A percentile compares a stretch with the other conserved stretches of the same genome.
These are phyloP conservation scores for Luidia sarsii DNA, from an alignment of 53 echinoderm and acorn worm genomes.

Conservation along the genomic window DNA sequence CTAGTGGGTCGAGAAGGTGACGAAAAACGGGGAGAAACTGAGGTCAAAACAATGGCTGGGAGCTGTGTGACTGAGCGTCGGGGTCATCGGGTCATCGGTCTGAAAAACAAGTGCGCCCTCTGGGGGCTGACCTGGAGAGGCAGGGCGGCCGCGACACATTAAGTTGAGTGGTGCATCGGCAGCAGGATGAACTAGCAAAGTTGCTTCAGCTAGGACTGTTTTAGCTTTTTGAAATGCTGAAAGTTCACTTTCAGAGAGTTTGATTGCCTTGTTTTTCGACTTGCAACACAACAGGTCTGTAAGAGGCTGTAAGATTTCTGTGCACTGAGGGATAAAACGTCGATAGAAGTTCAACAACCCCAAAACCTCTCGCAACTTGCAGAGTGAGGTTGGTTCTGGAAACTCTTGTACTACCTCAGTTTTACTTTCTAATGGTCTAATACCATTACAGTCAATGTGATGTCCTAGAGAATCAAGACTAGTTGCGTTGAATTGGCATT, in stretches of 20 bases:
- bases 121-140: no score
- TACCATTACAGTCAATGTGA: constrained; percentile 3
- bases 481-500: constrained; percentile 32
- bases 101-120: no score
- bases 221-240: constrained; percentile 21
- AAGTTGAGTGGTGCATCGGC: neutral
- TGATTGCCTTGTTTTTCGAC: constrained; percentile 3
- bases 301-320: constrained; percentile 22
- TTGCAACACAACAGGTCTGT: constrained; percentile 28
- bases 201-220: constrained; percentile 5
- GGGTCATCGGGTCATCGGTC: no score
- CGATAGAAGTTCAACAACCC: constrained; percentile 56
- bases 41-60: no score
- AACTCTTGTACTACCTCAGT: constrained; percentile 27
- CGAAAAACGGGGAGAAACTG: no score
- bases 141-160: no score
- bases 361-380: constrained; percentile 35
- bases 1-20: no score
- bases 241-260: neutral
- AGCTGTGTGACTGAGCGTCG: no score
- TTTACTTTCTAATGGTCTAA: constrained; percentile 21
- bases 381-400: constrained; percentile 21
- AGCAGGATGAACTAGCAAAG: constrained; percentile 13
- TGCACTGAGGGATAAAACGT: constrained; percentile 25
- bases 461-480: constrained; percentile 44